Base-by-base conservation (phyloP, 1,140 invertebrate species). In the Calliopsis andreniformis region DNA sequence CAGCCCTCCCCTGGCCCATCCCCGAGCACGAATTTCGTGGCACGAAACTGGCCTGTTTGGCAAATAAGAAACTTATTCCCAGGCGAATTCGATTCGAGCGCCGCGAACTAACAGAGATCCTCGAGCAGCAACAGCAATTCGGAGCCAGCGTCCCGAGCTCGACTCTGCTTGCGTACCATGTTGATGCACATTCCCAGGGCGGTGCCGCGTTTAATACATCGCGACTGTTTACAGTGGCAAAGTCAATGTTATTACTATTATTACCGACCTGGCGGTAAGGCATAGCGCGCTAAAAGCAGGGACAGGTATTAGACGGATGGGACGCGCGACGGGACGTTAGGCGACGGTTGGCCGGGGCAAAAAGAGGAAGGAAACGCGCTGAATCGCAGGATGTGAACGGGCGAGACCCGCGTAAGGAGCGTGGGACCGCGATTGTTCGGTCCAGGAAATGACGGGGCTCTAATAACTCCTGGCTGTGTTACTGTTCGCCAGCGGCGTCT, bases 381-480 rank as follows among this genome's bases (percentile, higher is more conserved):
- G 83, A 84, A 84, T 84, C 73, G 82, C 83, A 84, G 83, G 83
- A 84, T 84, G 83, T 84, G 83, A 84, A 84, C 81, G 64, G 69
- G 30, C 64, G 63, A 76, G 80, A 70, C 79, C 63, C 64, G 70
- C 82, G 71, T 55, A 84, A 84, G 78, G 81, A 84, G 78, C 83
- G 83, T 84, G 83, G 69, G 83, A 84, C 73, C 70, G 63, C 64
- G 82, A 84, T 84, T 84, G 83, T 84, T 84, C 73, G 70, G 58
- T 28, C 72, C 63, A 61, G 61, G 78, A 79, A 79, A 79, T 79
- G 78, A 79, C 78, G 72, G 43, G 14, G 72, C 63, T 79, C 78
- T 76, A 79, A 79, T 79, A 79, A 79, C 71, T 62, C 56, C 51
- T 28, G 23, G n/a, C 20, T 53, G 10, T 28, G 23, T 25, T 64